Percentiles rank a stretch among this genome's conserved stretches.
These are phyloP conservation scores for Mycetomoellerius zeteki DNA, from an alignment of 1,140 invertebrate genomes.

Conservation along the genomic window DNA sequence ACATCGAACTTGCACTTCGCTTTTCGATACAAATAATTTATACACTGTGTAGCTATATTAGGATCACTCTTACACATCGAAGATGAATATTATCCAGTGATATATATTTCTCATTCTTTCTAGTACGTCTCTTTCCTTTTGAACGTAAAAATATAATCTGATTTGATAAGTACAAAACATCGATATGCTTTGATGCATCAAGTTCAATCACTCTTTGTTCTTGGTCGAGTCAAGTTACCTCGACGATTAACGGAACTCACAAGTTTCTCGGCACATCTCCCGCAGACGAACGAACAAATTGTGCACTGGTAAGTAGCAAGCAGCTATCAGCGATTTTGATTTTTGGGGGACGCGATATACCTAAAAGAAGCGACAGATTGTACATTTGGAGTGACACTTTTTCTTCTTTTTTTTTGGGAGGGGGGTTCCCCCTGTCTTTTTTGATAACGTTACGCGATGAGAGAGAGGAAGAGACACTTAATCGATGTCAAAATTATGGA, in stretches of 20 bases:
- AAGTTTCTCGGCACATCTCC: conserved; percentile 19
- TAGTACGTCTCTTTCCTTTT: conserved; percentile 1
- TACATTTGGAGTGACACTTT: background rate
- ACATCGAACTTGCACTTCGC: conserved; percentile 28
- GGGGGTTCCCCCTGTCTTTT: background rate
- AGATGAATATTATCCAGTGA: conserved; percentile 47
- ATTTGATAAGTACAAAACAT: conserved; percentile 59
- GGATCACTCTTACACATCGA: conserved; percentile 53
- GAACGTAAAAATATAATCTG: conserved; percentile 63
- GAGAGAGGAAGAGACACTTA: background rate
- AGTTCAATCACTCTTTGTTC: conserved; percentile 35
- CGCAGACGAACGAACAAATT: conserved; percentile 6
- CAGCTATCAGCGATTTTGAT: conserved; percentile 51
- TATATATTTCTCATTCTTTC: conserved; percentile 33
- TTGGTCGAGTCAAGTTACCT: conserved; percentile 25
- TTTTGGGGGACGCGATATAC: conserved; percentile 13
- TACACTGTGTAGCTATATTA: conserved; percentile 23
- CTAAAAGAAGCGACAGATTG: conserved; percentile 18
- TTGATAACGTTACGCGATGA: background rate
- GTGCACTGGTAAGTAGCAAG: conserved; percentile 8
- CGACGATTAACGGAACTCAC: background rate
- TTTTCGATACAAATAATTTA: conserved; percentile 23
- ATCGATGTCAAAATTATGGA: background rate
- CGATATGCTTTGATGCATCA: conserved; percentile 59
- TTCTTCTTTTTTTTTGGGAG: background rate